These are phyloP conservation scores for Myathropa florea DNA, from an alignment of 2,888 invertebrate genomes.

Conservation along the genomic window DNA sequence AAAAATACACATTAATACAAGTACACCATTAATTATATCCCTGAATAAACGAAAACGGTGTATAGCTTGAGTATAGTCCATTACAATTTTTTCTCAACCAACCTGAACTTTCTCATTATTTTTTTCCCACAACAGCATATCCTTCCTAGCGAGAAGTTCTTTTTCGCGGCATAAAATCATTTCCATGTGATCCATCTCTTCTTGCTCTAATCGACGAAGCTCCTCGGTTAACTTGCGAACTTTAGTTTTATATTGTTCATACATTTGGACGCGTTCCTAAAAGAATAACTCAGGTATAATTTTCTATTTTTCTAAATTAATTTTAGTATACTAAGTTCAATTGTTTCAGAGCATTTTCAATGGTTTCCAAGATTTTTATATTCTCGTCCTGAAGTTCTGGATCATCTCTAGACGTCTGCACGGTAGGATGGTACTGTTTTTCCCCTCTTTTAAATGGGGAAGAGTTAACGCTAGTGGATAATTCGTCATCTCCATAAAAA, in stretches of 20 bases:
- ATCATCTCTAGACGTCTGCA: constrained; percentile 82
- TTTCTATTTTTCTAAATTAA: background rate
- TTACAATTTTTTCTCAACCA: constrained; percentile 20
- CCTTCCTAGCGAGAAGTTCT: constrained; percentile 79
- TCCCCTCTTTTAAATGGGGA: constrained; percentile 78
- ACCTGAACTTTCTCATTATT: constrained; percentile 81
- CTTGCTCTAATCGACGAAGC: constrained; percentile 81
- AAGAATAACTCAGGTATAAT: constrained; percentile 38
- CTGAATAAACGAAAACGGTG: background rate
- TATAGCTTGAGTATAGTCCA: background rate
- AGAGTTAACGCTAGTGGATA: constrained; percentile 69
- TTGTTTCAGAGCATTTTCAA: constrained; percentile 87
- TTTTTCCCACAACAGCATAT: constrained; percentile 80
- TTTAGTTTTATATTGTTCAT: constrained; percentile 80
- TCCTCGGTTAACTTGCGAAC: constrained; percentile 81
- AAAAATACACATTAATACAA: constrained; percentile 62
- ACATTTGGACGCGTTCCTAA: constrained; percentile 82
- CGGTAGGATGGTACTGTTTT: constrained; percentile 79
- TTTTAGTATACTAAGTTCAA: constrained; percentile 75
- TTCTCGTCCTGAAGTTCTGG: constrained; percentile 85
- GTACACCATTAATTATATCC: background rate
- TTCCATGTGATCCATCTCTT: constrained; percentile 82
- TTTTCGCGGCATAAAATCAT: constrained; percentile 83
- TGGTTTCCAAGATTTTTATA: constrained; percentile 85
- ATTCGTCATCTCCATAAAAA: constrained; percentile 78